Base-by-base conservation (phyloP, 2,888 invertebrate species). In the Villa cingulata region DNA sequence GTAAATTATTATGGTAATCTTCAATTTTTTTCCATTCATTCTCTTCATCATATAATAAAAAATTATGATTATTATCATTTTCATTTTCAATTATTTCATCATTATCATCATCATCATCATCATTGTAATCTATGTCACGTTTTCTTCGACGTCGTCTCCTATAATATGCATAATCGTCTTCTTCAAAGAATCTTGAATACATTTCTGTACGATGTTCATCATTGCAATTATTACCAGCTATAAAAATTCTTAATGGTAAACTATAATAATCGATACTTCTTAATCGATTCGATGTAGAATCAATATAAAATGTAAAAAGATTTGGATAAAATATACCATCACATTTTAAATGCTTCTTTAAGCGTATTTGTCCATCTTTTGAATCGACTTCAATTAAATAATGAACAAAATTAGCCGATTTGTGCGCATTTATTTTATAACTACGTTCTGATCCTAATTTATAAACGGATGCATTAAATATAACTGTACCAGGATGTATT, bases 261-360 rank as follows among this genome's bases (percentile, higher is more conserved):
- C 87, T 86, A 61, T 86, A 86, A 63, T 86, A 88, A 62, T 87
- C 86, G 52, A 88, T 83, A 55, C 84, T 84, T 42, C 83, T 74
- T 52, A 85, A 72, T 46, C 84, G 72, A 58, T 82, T 85, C 52
- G 87, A 85, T 44, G 83, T 84, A 34, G 89, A 89, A 64, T 90
- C 89, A 51, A 90, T 81, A 66, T 87, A 86, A 62, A 88, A 78
- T 5, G 87, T 88, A 65, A 90, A 88, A 48, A 89, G 74, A 59
- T 83, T 83, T 0, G 89, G 88, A 62, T 89, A 88, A 55, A 81
- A 80, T 32, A 86, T 74, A 52, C 87, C 87, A 59, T 86, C 82
- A 67, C 89, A 89, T 61, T 80, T 76, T 15, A 89, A 70, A 46
- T 74, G 74, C 59, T 81, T 80, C 54, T 79, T 75, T 36, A 89